These are phyloP conservation scores for Irena cyanogastra DNA, from an alignment of 2,113 vertebrate species.

Conservation along the genomic window DNA sequence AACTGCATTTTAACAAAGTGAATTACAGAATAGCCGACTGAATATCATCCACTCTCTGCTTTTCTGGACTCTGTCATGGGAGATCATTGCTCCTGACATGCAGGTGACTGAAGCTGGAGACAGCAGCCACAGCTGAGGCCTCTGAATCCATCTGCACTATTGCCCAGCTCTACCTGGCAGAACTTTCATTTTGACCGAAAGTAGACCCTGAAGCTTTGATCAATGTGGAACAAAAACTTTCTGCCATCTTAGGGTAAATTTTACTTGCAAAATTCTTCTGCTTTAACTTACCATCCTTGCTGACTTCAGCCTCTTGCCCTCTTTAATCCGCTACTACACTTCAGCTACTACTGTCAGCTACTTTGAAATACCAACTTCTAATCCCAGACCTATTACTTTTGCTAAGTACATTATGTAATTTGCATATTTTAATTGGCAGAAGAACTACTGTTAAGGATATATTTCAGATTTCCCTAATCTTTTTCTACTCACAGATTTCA, in stretches of 20 bases:
- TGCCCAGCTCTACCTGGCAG: background rate
- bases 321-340: background rate
- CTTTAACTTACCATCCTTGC: background rate
- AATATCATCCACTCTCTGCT: background rate
- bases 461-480: constrained; percentile 46
- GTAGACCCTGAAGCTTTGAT: background rate
- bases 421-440: constrained; percentile 6
- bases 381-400: background rate
- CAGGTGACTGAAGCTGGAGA: background rate
- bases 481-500: background rate
- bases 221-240: background rate
- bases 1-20: background rate
- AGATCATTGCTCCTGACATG: background rate
- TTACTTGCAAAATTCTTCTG: background rate
- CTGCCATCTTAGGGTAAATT: background rate
- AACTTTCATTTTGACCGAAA: background rate
- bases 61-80: background rate
- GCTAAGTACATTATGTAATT: background rate
- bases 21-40: background rate
- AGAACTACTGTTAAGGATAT: constrained; percentile 16
- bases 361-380: constrained; percentile 4
- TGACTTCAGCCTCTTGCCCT: background rate
- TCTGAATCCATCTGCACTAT: background rate
- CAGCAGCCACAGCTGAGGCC: background rate
- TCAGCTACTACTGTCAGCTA: background rate